Evolutionary conservation across 2,113 vertebrate species (phyloP).

Genomic region (Tychaedon coryphoeus): DNA sequence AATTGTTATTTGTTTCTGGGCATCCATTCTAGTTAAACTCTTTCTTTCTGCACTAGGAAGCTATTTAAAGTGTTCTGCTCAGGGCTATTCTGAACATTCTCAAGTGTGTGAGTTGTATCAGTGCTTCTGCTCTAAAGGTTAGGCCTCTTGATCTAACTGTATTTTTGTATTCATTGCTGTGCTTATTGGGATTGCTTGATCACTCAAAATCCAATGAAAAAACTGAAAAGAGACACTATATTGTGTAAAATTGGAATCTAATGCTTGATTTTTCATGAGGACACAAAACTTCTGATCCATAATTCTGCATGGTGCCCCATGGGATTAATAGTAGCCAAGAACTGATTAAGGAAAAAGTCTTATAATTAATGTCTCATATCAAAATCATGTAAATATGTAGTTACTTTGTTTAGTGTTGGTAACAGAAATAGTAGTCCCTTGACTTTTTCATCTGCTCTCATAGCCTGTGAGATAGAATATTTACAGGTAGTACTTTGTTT

Average conservation of each 20-base stretch:
- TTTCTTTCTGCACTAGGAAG: not conserved
- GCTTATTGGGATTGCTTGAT: not conserved
- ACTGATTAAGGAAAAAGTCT: not conserved
- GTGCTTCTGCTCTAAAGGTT: not conserved
- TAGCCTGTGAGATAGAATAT: not conserved
- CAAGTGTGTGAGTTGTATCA: not conserved
- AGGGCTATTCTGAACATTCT: not conserved
- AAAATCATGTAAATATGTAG: not conserved
- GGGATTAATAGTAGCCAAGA: not conserved
- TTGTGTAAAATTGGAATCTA: not conserved
- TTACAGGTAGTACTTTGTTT: not conserved
- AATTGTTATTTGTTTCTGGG: not conserved
- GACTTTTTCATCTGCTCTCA: not conserved
- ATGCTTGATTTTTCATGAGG: not conserved
- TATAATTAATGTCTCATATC: not conserved
- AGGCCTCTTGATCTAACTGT: not conserved
- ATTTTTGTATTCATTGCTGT: not conserved
- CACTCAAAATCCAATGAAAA: not conserved
- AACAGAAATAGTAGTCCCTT: not conserved
- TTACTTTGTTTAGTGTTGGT: not conserved
- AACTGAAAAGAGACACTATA: not conserved
- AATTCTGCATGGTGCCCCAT: not conserved
- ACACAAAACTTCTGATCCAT: not conserved
- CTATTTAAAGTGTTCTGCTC: not conserved
- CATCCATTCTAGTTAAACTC: not conserved